phyloP scores from a whole-genome alignment of 2,113 vertebrate genomes.

The Tenrec ecaudatus region DNA sequence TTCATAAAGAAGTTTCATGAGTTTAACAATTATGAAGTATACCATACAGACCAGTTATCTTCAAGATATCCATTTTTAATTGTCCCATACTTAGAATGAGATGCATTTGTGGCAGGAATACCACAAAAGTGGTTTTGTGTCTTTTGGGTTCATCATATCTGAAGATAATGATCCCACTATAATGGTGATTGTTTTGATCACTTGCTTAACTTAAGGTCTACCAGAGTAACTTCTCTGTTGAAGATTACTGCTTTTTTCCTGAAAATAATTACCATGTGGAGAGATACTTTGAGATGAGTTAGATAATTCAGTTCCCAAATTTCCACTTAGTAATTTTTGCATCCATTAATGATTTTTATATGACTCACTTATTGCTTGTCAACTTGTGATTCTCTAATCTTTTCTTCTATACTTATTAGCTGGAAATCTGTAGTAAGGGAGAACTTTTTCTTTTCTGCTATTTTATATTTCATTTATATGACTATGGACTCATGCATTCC shows the following conservation, averaged over 20 bases:
- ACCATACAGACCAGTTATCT: background rate
- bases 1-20: background rate
- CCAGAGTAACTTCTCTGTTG: background rate
- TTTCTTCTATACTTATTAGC: too few relatives aligned
- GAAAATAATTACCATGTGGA: too few relatives aligned
- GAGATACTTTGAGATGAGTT: too few relatives aligned
- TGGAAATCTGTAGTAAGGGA: too few relatives aligned
- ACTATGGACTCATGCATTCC: too few relatives aligned
- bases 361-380: too few relatives aligned
- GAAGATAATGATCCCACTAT: background rate
- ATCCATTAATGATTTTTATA: too few relatives aligned
- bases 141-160: background rate
- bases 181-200: background rate
- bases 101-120: background rate
- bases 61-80: background rate
- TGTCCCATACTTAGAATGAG: slow-evolving; percentile 16
- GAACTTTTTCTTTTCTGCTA: too few relatives aligned
- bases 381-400: too few relatives aligned
- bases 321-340: too few relatives aligned
- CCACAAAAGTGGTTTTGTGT: background rate
- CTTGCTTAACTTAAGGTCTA: background rate
- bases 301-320: too few relatives aligned
- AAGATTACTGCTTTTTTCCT: background rate
- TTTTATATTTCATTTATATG: too few relatives aligned
- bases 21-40: background rate